Conservation (phyloP, 2,888 invertebrate species). For the Labia minor region DNA sequence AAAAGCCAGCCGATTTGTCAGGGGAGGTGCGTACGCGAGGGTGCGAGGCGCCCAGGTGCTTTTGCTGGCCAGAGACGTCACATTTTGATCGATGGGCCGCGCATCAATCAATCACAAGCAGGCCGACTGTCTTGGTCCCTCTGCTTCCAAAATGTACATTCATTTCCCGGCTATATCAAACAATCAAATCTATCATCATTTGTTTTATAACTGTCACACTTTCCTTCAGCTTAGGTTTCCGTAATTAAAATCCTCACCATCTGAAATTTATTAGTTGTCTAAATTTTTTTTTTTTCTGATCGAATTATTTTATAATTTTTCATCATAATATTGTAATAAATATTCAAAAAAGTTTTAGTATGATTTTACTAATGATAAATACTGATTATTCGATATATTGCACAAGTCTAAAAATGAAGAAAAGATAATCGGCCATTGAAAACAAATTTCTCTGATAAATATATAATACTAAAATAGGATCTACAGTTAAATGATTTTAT, state of each 20-base stretch:
- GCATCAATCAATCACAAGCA: conserved; percentile 2
- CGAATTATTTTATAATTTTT: neutral
- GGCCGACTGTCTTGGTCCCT: conserved; percentile 1
- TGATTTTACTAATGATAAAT: no score
- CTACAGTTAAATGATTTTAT: no score
- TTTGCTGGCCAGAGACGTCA: neutral
- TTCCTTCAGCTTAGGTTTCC: neutral
- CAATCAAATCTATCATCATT: conserved; percentile 13
- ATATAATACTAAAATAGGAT: no score
- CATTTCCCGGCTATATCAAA: conserved; percentile 8
- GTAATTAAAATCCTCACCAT: conserved; percentile 13
- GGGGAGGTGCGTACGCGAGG: neutral
- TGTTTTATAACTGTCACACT: conserved; percentile 13
- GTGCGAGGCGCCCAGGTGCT: neutral
- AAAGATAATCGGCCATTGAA: no score
- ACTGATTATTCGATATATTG: no score
- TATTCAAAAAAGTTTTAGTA: no score
- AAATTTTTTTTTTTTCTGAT: neutral
- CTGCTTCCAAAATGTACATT: conserved; percentile 3
- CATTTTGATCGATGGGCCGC: neutral
- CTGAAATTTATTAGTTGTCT: neutral
- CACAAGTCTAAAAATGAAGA: no score
- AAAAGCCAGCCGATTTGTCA: no score
- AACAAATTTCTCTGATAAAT: no score
- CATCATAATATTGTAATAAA: no score